Conservation (phyloP, 2,888 invertebrate genomes). For the Amphipoea lucens region DNA sequence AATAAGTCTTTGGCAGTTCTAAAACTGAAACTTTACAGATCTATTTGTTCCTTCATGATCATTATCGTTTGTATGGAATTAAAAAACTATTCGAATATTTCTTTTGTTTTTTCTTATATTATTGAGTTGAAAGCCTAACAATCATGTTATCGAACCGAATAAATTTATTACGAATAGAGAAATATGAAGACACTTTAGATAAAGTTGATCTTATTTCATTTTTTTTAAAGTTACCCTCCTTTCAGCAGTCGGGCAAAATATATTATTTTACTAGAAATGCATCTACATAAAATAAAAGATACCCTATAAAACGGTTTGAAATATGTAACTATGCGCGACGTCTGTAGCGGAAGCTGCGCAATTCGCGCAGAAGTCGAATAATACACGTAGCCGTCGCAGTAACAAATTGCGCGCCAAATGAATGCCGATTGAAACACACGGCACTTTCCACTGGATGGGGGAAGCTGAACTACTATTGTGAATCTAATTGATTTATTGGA, state of each 20-base stretch:
- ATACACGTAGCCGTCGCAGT: constrained; percentile 65
- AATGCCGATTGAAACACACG: constrained; percentile 73
- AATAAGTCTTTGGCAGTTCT: neutral
- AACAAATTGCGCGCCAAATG: constrained; percentile 78
- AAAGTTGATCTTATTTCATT: neutral
- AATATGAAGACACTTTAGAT: neutral
- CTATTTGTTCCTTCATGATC: neutral
- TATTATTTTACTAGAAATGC: neutral
- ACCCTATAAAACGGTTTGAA: neutral
- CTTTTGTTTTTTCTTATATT: neutral
- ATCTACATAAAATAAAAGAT: neutral
- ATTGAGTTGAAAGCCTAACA: neutral
- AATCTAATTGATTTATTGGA: constrained; percentile 16
- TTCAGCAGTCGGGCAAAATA: neutral
- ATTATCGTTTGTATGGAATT: neutral
- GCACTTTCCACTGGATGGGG: constrained; percentile 28
- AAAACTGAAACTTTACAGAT: neutral
- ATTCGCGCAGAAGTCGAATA: constrained; percentile 54
- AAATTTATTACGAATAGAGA: neutral
- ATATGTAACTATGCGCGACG: constrained; percentile 13
- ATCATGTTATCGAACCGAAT: neutral
- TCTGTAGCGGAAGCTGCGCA: constrained; percentile 45
- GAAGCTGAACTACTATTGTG: constrained; percentile 27
- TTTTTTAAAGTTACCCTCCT: neutral
- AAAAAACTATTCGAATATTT: neutral